Conservation (phyloP, 2,113 vertebrate genomes). For the Pelobates fuscus region DNA sequence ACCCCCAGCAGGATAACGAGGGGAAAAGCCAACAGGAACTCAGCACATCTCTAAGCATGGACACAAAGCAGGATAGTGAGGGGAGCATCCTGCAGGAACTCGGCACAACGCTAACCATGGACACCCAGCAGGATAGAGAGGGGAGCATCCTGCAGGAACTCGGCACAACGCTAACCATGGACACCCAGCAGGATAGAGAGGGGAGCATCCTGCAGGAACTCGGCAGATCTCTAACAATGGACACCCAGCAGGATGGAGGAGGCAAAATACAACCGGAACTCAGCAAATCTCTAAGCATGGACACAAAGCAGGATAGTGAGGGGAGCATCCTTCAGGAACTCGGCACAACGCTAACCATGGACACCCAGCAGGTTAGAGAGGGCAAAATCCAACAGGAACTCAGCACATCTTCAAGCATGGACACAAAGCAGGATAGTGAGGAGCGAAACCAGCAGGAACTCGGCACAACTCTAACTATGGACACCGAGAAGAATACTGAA, state of each 20-base stretch:
- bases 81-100: neutral
- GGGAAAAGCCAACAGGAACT: too few species aligned
- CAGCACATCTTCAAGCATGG: neutral
- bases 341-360: neutral
- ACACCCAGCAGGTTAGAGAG: neutral
- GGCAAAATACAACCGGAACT: too few species aligned
- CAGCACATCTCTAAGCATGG: too few species aligned
- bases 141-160: too few species aligned
- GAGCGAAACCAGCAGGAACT: neutral
- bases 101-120: neutral
- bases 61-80: neutral
- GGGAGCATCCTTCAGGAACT: neutral
- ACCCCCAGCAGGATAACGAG: neutral
- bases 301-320: too few species aligned
- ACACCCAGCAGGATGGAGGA: too few species aligned
- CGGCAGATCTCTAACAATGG: too few species aligned
- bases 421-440: neutral
- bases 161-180: neutral
- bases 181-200: neutral
- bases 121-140: neutral
- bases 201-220: neutral
- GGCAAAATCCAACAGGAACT: neutral
- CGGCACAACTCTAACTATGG: neutral
- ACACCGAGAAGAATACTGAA: too few species aligned
- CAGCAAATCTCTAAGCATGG: too few species aligned